These are phyloP conservation scores for Glossophaga mutica DNA, from an alignment of 2,797 vertebrate species.

Conservation along the genomic window DNA sequence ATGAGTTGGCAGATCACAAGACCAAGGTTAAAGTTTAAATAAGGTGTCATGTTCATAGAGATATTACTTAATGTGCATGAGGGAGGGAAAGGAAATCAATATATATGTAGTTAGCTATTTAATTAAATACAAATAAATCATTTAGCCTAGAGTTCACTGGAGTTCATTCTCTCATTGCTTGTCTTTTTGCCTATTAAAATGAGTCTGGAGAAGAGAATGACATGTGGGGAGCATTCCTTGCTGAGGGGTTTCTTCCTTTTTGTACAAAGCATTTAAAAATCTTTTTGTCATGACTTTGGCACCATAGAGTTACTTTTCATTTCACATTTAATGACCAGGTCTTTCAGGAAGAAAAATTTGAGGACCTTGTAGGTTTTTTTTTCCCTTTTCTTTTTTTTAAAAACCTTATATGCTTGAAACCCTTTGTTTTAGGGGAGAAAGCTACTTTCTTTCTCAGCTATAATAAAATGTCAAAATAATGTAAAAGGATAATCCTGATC, in stretches of 20 bases:
- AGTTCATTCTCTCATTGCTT: neutral
- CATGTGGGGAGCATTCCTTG: neutral
- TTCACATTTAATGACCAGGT: neutral
- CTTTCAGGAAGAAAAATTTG: constrained; percentile 32
- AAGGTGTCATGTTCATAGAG: neutral
- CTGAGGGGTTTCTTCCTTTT: neutral
- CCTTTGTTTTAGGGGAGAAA: neutral
- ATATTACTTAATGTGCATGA: neutral
- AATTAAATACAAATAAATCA: neutral
- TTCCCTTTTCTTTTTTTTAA: neutral
- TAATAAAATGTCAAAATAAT: neutral
- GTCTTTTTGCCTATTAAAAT: neutral
- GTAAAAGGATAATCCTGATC: neutral
- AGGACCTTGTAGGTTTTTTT: neutral
- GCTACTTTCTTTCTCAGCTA: neutral
- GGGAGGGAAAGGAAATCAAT: neutral
- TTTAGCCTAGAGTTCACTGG: neutral
- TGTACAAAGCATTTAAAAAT: neutral
- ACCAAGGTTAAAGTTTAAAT: neutral
- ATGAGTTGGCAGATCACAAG: neutral
- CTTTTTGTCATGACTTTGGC: neutral
- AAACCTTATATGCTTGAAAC: neutral
- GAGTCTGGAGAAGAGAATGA: neutral
- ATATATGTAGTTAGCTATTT: neutral
- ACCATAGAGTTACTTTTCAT: neutral